Evolutionary conservation across 2,113 vertebrate genomes (phyloP).

Genomic region (Oxygymnocypris stewartii): DNA sequence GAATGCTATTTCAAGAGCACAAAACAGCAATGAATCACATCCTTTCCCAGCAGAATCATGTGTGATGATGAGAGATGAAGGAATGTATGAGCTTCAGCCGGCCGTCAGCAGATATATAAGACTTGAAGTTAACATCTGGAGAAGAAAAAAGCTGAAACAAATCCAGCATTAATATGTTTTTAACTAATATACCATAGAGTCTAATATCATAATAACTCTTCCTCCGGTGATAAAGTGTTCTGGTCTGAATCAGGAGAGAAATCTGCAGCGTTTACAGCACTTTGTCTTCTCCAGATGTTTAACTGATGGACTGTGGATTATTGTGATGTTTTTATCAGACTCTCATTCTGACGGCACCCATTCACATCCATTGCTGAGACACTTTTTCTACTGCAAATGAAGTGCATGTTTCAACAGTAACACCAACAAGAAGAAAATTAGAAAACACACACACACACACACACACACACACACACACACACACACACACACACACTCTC

Average conservation of each 20-base stretch:
- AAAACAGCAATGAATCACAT: not conserved
- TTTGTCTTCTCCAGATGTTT: no score
- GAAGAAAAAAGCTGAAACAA: no score
- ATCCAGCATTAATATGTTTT: no score
- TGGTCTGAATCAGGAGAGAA: not conserved
- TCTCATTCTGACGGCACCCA: no score
- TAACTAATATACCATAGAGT: no score
- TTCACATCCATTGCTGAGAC: no score
- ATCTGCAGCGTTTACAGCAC: not conserved
- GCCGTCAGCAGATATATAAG: not conserved
- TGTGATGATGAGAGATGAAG: not conserved
- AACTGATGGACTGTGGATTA: no score
- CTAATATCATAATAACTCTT: no score
- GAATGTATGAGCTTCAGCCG: not conserved
- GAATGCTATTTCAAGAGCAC: not conserved
- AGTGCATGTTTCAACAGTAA: not conserved
- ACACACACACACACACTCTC: not conserved
- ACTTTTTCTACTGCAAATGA: not conserved
- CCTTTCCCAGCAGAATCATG: not conserved
- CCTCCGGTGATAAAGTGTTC: no score
- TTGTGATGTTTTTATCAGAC: no score
- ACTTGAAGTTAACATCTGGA: not conserved
- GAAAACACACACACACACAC: no score
- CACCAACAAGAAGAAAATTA: not conserved
- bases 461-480: no score